Base-by-base conservation (phyloP, 53 echinoderm and acorn worm species). In the Actinopyga echinites region DNA sequence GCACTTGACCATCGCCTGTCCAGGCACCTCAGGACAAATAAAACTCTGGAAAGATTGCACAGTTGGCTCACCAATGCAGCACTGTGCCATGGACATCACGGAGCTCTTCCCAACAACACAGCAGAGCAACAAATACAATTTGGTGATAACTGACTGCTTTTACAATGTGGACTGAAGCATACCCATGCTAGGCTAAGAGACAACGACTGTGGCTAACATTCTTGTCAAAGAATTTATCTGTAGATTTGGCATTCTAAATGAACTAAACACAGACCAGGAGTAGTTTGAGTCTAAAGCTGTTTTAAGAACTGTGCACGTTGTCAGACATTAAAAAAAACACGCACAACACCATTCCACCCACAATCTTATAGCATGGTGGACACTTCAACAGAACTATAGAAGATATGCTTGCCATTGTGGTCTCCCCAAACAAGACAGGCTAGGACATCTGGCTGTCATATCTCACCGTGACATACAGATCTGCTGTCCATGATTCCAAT, bases 381-480 rank as follows among this genome's bases (percentile, higher is more conserved):
- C n/a, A n/a, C n/a, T n/a, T 66, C 56, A 91, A 91, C 53, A n/a
- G 49, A 23, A 88, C 85, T 20, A 29, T 91, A 34, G 68, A 63
- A 37, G 44, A 56, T 19, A 86, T 86, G 75, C n/a, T 90, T 40
- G 64, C 67, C 15, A 15, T 79, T 13, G 30, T 56, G 13, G 32
- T 40, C 0, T 52, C 78, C 1, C 12, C 21, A 8, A 64, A 84
- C 29, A 65, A 21, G n/a, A n/a, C n/a, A n/a, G n/a, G n/a, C n/a
- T n/a, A n/a, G n/a, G n/a, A n/a, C n/a, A n/a, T n/a, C n/a, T 66
- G 73, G 30, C 34, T 89, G 21, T 71, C 84, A 8, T 30, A 43
- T 13, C 63, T 89, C 19, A 64, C 78, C 57, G 66, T 85, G 84
- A 79, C 89, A 11, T 89, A 89, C 56, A 33, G 83, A 19, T 85